Base-by-base conservation (phyloP, 2,888 invertebrate species). In the Theodoxus fluviatilis region DNA sequence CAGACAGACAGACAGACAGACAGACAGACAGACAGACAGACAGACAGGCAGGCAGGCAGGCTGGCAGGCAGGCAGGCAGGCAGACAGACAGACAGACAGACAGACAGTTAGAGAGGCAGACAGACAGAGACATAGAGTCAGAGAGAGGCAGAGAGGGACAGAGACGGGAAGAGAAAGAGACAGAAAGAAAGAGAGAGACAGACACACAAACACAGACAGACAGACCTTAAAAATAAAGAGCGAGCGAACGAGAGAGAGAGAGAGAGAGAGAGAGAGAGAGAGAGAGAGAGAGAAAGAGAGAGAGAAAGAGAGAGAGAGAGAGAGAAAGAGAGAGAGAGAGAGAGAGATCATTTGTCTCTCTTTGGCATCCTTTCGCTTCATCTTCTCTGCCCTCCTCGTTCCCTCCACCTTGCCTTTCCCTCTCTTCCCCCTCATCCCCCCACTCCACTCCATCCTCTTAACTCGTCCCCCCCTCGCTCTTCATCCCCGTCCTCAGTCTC, bases 201-300 rank as follows among this genome's bases (percentile, higher is more conserved):
- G 55, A 55, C 38, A 59, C 40, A 43, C 31, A 43, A 38, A 43
- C 31, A 63, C 63, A 37, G 35, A 37, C 49, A 49, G 35, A 61
- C 61, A 61, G 33, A 61, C 43, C 22, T 31, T 33, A 28, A 28
- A 25, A 31, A 52, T 33, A 59, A 31, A 67, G 38, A 67, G 38
- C 37, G 47, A 59, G 38, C 57, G 9, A 68, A 31, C 22, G 18
- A 52, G 37, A 38, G 33, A 18, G 59, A 59, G 43, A 22, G 43
- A 18, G 22, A n/a, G 47, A 40, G 43, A 40, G 63, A 38, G 61
- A 25, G 31, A 31, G n/a, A 38, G 59, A 28, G 18, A 38, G 28
- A 15, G 12, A 22, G 47, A 66, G 6, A 66, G 66, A 47, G 35
- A 47, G 25, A 25, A 25, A 38, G 12, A 9, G 25, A 55, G 25